A percentile compares a stretch with the other conserved stretches of the same genome.
Evolutionary conservation across 2,113 vertebrate genomes (phyloP).

Genomic region (Lagopus leucura): DNA sequence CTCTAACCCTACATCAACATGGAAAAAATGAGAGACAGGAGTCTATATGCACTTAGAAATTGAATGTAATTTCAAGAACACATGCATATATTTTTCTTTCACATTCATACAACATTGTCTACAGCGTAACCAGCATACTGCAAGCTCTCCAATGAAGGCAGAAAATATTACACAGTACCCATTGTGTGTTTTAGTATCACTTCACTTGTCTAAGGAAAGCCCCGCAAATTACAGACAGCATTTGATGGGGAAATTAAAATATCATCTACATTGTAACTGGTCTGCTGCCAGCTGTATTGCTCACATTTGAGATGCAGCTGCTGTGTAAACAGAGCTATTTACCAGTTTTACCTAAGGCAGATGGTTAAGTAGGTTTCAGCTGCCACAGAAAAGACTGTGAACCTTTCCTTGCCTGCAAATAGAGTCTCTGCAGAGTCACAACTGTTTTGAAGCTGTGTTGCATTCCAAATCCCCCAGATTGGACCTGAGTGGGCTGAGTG

Average conservation of each 20-base stretch:
- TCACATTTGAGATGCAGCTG: constrained; percentile 62
- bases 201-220: constrained; percentile 41
- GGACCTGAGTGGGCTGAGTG: background rate
- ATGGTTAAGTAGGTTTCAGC: constrained; percentile 51
- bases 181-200: background rate
- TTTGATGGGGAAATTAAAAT: constrained; percentile 61
- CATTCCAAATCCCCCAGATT: constrained; percentile 21
- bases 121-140: background rate
- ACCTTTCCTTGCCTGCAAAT: constrained; percentile 36
- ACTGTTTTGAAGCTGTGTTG: background rate
- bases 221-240: constrained; percentile 54
- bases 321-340: constrained; percentile 53
- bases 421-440: constrained; percentile 15
- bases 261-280: constrained; percentile 55
- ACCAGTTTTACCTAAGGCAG: constrained; percentile 63
- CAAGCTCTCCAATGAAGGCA: constrained; percentile 8
- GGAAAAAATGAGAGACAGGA: constrained; percentile 9
- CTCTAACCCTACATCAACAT: constrained; percentile 54
- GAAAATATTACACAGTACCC: background rate
- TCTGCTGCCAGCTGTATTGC: constrained; percentile 44
- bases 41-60: constrained; percentile 21
- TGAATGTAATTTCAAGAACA: constrained; percentile 53
- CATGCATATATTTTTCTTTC: constrained; percentile 34
- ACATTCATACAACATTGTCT: constrained; percentile 32
- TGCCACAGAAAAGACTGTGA: constrained; percentile 49